A percentile compares a stretch with the other conserved stretches of the same genome.
These are phyloP conservation scores for Dasysyrphus tricinctus DNA, from an alignment of 2,888 invertebrate species.

Conservation along the genomic window DNA sequence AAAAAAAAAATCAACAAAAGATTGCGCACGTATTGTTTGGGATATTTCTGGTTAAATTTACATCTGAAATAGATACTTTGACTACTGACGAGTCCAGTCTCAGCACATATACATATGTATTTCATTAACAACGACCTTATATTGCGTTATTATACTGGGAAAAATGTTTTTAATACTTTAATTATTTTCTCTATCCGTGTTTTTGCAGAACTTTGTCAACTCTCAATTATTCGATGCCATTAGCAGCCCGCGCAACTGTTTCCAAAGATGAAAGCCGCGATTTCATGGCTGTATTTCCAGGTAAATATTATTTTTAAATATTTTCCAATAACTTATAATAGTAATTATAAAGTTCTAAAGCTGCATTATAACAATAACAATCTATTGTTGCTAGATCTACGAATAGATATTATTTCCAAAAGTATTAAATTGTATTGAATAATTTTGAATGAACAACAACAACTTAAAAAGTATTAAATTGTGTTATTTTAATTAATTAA, in stretches of 20 bases:
- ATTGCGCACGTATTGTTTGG: not conserved
- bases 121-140: not conserved
- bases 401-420: not conserved
- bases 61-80: not conserved
- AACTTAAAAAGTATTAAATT: too few species aligned
- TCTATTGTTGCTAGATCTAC: not conserved
- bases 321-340: too few species aligned
- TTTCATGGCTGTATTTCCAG: slow-evolving; percentile 94
- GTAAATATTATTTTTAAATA: too few species aligned
- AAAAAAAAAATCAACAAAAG: not conserved
- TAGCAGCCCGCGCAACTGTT: slow-evolving; percentile 86
- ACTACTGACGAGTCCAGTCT: not conserved
- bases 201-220: slow-evolving; percentile 81
- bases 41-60: not conserved
- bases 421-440: too few species aligned
- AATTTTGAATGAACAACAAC: too few species aligned
- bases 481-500: not conserved
- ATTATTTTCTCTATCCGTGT: slow-evolving; percentile 26
- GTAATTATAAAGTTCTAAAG: not conserved
- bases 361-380: not conserved
- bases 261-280: slow-evolving; percentile 93
- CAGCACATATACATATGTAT: not conserved
- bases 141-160: not conserved
- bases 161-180: not conserved
- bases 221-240: slow-evolving; percentile 81